Base-by-base conservation (phyloP, 2,797 vertebrate species). In the Mus spretus region DNA sequence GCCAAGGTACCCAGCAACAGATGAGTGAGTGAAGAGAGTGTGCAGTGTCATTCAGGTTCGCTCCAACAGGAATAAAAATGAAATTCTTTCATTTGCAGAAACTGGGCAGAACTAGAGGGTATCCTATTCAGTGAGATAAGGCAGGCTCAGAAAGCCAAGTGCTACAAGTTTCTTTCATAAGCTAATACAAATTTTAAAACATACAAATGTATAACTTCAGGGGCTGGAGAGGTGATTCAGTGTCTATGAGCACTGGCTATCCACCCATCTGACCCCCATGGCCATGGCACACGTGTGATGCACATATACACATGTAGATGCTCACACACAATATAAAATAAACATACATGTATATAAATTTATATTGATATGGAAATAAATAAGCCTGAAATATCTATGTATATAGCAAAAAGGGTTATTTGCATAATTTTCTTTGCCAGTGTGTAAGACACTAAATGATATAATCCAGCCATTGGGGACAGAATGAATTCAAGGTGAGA, bases 381-480 rank as follows among this genome's bases (percentile, higher is more conserved):
- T 85, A 67, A 70, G 20, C 12, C 63, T 26, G 1, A 34, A 31
- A 59, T 31, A 74, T 8, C 28, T 13, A 75, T 19, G 31, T 31
- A 44, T 31, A 31, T 20, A 95, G 81, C 13, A 67, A 85, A 85
- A 31, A 93, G 34, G 19, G 22, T 90, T 90, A 74, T 95, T 63
- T 88, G 81, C 47, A 74, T 88, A 75, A 67, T 79, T 50, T 37
- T 28, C 37, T 92, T 77, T 85, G 37, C 47, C 88, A 92, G 3
- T 87, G 72, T 55, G 55, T 61, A 65, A 72, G 50, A 84, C 19
- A 85, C 40, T 75, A 93, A 82, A 59, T 89, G 61, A 93, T 84
- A n/a, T 89, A 92, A 89, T 34, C 57, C 1, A 89, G 40, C 59
- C 57, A 94, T 94, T 94, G 91, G 86, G 63, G 79, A 63, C 57